These are phyloP conservation scores for Scolopax mira DNA, from an alignment of 2,113 vertebrate genomes.

Conservation along the genomic window DNA sequence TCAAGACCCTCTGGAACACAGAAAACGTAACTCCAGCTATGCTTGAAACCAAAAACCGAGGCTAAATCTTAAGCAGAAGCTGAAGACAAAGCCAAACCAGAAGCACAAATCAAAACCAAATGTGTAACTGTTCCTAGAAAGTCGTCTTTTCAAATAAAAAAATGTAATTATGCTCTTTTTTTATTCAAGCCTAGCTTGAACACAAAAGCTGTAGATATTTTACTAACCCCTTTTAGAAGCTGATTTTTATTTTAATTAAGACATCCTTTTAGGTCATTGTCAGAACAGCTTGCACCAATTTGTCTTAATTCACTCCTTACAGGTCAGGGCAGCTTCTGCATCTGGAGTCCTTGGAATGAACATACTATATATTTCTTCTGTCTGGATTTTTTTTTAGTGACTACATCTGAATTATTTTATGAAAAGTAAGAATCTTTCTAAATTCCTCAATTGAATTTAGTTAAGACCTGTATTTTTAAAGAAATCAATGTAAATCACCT, in stretches of 20 bases:
- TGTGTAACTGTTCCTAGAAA: slow-evolving; percentile 50
- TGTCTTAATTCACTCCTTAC: slow-evolving; percentile 13
- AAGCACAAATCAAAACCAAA: slow-evolving; percentile 39
- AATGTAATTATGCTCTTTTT: not conserved
- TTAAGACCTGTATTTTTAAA: not conserved
- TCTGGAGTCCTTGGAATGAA: not conserved
- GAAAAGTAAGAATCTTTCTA: not conserved
- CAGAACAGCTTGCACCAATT: slow-evolving; percentile 1
- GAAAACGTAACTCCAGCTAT: not conserved
- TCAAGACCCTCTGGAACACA: not conserved
- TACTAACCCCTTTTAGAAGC: not conserved
- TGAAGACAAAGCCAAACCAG: not conserved
- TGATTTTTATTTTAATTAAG: slow-evolving; percentile 23
- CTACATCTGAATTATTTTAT: slow-evolving; percentile 5
- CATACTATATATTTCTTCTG: not conserved
- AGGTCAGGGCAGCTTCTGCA: not conserved
- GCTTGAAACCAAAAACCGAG: slow-evolving; percentile 20
- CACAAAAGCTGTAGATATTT: not conserved
- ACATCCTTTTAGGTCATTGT: not conserved
- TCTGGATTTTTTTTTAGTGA: not conserved
- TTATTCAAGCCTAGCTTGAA: not conserved
- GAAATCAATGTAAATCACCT: not conserved
- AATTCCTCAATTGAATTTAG: not conserved
- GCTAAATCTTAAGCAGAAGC: not conserved
- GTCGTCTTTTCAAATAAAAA: not conserved